phyloP scores from a whole-genome alignment of 2,888 invertebrate genomes.

The Synergus umbraculus region DNA sequence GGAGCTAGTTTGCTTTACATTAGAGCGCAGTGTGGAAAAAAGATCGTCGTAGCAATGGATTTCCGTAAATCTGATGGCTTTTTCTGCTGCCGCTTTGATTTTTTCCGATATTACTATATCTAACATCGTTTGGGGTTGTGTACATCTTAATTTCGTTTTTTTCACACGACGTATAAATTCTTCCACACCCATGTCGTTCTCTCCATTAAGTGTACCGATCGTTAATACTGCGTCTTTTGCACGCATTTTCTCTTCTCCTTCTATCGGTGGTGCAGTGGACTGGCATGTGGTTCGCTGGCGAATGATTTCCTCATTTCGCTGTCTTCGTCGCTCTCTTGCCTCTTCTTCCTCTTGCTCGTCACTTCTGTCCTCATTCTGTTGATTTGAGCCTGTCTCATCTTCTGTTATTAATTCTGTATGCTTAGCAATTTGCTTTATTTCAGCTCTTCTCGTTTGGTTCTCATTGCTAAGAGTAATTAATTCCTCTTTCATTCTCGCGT shows the following conservation, averaged over 20 bases:
- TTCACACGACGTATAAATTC: background rate
- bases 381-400: too few species aligned
- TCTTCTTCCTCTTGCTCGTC: too few species aligned
- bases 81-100: background rate
- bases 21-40: background rate
- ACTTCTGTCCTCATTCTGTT: too few species aligned
- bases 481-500: too few species aligned
- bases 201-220: background rate
- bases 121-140: background rate
- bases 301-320: too few species aligned
- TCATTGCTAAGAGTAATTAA: too few species aligned
- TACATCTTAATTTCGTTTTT: background rate
- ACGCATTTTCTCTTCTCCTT: background rate
- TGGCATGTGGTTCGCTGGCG: too few species aligned
- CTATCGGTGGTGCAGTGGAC: too few species aligned
- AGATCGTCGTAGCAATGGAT: background rate
- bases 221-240: background rate
- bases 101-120: background rate
- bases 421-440: too few species aligned
- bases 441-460: too few species aligned
- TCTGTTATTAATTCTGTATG: too few species aligned
- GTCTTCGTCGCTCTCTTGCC: too few species aligned
- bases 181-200: background rate
- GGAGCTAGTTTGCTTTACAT: background rate
- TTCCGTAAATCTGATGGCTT: background rate